Evolutionary conservation across 2,888 invertebrate genomes (phyloP).

Genomic region (Hedya salicella): DNA sequence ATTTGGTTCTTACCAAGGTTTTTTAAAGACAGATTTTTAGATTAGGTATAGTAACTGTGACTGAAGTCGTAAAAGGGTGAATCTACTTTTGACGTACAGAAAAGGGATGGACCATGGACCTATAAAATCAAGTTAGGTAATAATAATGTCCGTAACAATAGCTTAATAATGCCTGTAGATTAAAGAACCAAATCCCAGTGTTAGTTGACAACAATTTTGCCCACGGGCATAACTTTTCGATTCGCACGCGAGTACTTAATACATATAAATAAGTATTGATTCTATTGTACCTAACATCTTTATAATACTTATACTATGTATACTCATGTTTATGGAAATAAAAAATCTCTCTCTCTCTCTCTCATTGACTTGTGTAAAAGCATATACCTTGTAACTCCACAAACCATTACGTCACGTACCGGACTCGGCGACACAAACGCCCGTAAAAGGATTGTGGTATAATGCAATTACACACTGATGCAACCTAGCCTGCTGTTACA

Average conservation of each 20-base stretch:
- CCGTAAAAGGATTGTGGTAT: constrained; percentile 46
- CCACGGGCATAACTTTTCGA: constrained; percentile 77
- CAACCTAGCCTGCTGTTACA: constrained; percentile 23
- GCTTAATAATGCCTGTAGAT: constrained; percentile 32
- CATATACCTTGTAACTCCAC: background rate
- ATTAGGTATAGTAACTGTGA: too few species aligned
- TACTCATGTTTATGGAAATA: too few species aligned
- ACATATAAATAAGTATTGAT: too few species aligned
- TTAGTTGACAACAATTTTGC: constrained; percentile 53
- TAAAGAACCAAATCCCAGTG: constrained; percentile 53
- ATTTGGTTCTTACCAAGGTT: too few species aligned
- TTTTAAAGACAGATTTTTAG: too few species aligned
- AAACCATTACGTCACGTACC: constrained; percentile 24
- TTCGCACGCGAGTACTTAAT: constrained; percentile 81
- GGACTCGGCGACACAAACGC: constrained; percentile 26
- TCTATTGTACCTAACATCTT: too few species aligned
- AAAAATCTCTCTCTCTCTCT: too few species aligned
- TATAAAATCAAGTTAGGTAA: constrained; percentile 18
- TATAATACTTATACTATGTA: too few species aligned
- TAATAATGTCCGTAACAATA: constrained; percentile 35
- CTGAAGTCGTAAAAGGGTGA: too few species aligned
- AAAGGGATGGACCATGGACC: too few species aligned
- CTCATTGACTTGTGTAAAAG: too few species aligned
- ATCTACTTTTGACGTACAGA: too few species aligned
- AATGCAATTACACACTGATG: constrained; percentile 47